These are phyloP conservation scores for Rhinopomastus cyanomelas DNA, from an alignment of 2,113 vertebrate genomes.

Conservation along the genomic window DNA sequence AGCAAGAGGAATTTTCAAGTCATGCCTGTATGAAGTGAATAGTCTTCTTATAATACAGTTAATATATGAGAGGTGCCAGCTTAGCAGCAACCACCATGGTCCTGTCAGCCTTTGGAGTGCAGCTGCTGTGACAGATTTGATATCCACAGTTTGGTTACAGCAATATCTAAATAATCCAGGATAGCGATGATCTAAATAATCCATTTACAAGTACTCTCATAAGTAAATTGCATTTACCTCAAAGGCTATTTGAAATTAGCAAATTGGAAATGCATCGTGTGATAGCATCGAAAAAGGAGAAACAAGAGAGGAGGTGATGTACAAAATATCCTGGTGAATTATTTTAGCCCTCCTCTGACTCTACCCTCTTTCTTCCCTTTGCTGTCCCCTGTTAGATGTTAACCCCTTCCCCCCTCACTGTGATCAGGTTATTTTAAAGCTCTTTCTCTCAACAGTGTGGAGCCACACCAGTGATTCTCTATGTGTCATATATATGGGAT, in stretches of 20 bases:
- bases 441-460: neutral
- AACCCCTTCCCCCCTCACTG: neutral
- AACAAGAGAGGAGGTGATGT: neutral
- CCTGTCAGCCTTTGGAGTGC: neutral
- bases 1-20: neutral
- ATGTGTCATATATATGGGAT: constrained; percentile 1
- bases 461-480: neutral
- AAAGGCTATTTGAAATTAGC: neutral
- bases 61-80: neutral
- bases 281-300: neutral
- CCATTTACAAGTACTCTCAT: neutral
- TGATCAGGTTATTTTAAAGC: neutral
- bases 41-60: neutral
- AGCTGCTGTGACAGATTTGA: neutral
- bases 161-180: neutral
- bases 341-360: constrained; percentile 14
- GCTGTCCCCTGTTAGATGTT: neutral
- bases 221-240: neutral
- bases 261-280: neutral
- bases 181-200: neutral
- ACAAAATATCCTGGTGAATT: neutral
- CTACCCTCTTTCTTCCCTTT: neutral
- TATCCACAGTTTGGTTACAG: neutral
- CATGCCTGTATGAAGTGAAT: neutral
- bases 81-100: neutral